Evolutionary conservation across 1,140 invertebrate species (phyloP).

Genomic region (Lethrus apterus): DNA sequence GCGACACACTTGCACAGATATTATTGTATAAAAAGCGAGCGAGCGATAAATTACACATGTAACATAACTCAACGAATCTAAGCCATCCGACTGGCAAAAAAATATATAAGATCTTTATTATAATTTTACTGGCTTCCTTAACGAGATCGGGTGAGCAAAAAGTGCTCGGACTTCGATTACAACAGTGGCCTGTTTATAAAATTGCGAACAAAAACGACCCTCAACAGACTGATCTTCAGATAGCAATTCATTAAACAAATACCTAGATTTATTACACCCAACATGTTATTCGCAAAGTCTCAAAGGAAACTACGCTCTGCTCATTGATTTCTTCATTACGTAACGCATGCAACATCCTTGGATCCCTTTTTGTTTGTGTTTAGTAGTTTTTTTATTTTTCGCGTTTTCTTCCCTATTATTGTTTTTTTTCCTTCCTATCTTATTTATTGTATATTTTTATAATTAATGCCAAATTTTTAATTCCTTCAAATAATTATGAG

Average conservation of each 20-base stretch:
- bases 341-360: too few relatives aligned
- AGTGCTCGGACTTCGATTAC: constrained; percentile 23
- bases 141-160: constrained; percentile 25
- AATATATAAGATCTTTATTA: constrained; percentile 31
- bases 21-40: constrained; percentile 24
- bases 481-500: too few relatives aligned
- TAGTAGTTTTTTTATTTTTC: too few relatives aligned
- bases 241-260: constrained; percentile 28
- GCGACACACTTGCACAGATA: constrained; percentile 26
- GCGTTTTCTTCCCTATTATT: too few relatives aligned
- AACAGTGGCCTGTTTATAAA: constrained; percentile 25
- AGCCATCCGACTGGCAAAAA: constrained; percentile 17
- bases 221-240: constrained; percentile 24
- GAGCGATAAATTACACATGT: constrained; percentile 25
- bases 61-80: constrained; percentile 28
- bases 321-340: too few relatives aligned
- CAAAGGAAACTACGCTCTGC: too few relatives aligned
- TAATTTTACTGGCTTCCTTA: constrained; percentile 32
- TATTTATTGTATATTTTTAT: too few relatives aligned
- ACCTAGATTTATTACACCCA: too few relatives aligned
- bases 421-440: too few relatives aligned
- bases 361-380: too few relatives aligned
- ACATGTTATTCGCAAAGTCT: too few relatives aligned
- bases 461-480: too few relatives aligned
- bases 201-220: constrained; percentile 27